A percentile compares a stretch with the other conserved stretches of the same genome.
These are phyloP conservation scores for Vanessa cardui DNA, from an alignment of 2,888 invertebrate species.

Conservation along the genomic window DNA sequence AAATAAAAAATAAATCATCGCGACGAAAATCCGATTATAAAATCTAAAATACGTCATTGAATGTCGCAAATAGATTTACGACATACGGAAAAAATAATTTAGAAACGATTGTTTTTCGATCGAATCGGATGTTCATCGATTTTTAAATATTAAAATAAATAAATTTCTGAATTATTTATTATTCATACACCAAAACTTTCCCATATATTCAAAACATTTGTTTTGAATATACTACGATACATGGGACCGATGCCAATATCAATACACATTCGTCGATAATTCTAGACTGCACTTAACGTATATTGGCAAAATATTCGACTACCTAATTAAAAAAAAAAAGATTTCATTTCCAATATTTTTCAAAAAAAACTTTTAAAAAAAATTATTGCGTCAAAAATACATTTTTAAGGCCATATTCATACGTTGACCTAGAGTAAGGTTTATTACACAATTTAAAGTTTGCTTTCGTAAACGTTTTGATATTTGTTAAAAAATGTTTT, in stretches of 20 bases:
- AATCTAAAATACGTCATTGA: not conserved
- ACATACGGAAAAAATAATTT: no score
- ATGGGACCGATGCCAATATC: conserved; percentile 38
- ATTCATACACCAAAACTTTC: conserved; percentile 36
- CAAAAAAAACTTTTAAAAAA: no score
- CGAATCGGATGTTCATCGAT: no score
- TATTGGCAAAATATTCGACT: conserved; percentile 9
- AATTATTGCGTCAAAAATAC: no score
- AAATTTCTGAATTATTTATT: not conserved
- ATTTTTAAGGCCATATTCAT: no score
- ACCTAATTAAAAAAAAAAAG: not conserved
- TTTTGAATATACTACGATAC: conserved; percentile 32
- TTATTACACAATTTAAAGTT: no score
- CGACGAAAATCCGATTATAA: not conserved
- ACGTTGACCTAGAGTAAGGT: no score
- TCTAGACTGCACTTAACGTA: conserved; percentile 26
- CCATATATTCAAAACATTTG: conserved; percentile 26
- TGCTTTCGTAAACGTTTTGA: no score
- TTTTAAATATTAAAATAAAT: no score
- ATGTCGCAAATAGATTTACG: no score
- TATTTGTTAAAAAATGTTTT: no score
- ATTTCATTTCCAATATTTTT: not conserved
- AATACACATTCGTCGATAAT: conserved; percentile 31
- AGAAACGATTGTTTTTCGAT: no score
- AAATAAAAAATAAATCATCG: not conserved